A percentile compares a stretch with the other conserved stretches of the same genome.
Evolutionary conservation across 92 coral and sea anemone species (phyloP).

Genomic region (Porites evermanni): DNA sequence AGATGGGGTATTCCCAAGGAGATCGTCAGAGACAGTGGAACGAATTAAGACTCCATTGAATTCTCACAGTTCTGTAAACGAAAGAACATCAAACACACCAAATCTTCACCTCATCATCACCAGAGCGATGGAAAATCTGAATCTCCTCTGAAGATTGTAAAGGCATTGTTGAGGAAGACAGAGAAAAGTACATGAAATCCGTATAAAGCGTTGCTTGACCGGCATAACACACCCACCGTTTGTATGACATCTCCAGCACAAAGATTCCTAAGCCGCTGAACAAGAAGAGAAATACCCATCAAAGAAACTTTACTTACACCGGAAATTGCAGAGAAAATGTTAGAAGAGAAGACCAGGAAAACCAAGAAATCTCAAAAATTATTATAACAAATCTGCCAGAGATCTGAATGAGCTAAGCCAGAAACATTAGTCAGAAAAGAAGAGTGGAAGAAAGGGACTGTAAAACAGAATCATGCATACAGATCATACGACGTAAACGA

Average conservation of each 20-base stretch:
- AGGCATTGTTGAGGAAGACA: background rate
- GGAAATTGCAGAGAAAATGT: conserved; percentile 1
- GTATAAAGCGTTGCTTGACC: too few relatives aligned
- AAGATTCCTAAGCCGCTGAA: conserved; percentile 5
- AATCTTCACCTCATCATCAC: conserved; percentile 18
- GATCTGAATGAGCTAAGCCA: too few relatives aligned
- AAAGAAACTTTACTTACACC: conserved; percentile 11
- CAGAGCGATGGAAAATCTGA: conserved; percentile 9
- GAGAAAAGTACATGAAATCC: background rate
- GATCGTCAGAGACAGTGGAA: conserved; percentile 39
- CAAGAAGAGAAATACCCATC: background rate
- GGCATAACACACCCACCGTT: too few relatives aligned
- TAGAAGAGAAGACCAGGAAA: background rate
- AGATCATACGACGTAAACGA: too few relatives aligned
- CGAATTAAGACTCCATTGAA: conserved; percentile 17
- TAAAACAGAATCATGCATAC: too few relatives aligned
- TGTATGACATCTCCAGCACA: too few relatives aligned
- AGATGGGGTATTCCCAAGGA: conserved; percentile 53
- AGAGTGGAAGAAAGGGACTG: too few relatives aligned
- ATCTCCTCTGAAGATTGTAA: background rate
- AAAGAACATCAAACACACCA: conserved; percentile 28
- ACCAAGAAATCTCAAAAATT: background rate
- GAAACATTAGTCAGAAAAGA: too few relatives aligned
- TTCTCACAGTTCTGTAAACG: conserved; percentile 41
- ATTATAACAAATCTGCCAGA: too few relatives aligned